Base-by-base conservation (phyloP, 2,113 vertebrate species). In the Actenoides hombroni region DNA sequence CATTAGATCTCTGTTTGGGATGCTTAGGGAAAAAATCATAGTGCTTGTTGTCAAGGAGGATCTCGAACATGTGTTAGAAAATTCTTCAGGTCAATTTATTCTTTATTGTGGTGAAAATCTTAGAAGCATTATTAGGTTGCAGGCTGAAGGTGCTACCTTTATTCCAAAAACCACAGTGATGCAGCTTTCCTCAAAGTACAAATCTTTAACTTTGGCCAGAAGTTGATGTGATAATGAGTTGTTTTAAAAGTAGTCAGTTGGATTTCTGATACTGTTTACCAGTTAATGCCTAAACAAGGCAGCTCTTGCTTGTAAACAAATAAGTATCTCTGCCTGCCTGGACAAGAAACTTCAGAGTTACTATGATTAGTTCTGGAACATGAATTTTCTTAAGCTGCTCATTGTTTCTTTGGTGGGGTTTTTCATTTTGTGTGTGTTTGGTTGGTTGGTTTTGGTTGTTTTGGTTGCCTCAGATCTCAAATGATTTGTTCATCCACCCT, bases 1-100 rank as follows among this genome's bases (percentile, higher is more conserved):
- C 94, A 93, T 95, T 88, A 93, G 85, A 90, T 95, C 95, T 86
- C 83, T 83, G 44, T 86, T 95, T 77, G 94, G 93, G 90, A 81
- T 95, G 80, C 59, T 90, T 56, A 53, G 81, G 79, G 76, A 78
- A 71, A 71, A 75, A 88, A 83, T 63, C 23, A 0, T 35, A 28
- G 25, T 59, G 71, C 68, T 56, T 63, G 46, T 88, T 95, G 93
- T 86, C 76, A 68, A 39, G 92, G 48, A 88, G 35, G 61, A 70
- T 86, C 76, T 92, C 77, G 48, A 95, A 64, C 9, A 12, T 37
- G 73, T 46, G 70, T 71, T 69, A 85, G 70, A 92, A 65, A 23
- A 86, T 37, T 65, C 37, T 78, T 90, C 39, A 61, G 49, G 49
- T 80, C 71, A 65, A 37, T 24, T 33, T 82, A 13, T 4, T 65